Conservation (phyloP, 2,113 vertebrate species). For the Raja brachyura region DNA sequence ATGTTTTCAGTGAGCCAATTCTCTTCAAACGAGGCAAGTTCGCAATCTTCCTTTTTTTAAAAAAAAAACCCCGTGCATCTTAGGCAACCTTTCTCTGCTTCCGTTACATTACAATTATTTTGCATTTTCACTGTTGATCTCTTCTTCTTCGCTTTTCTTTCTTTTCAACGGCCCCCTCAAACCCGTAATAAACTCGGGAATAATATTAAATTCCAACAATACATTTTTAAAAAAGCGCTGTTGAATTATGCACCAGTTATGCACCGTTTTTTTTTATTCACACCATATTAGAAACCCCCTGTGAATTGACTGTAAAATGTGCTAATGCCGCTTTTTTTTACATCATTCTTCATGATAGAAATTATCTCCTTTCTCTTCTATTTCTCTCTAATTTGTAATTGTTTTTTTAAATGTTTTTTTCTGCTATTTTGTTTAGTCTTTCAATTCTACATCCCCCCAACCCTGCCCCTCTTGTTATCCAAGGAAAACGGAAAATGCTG, state of each 20-base stretch:
- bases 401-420: neutral
- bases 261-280: neutral
- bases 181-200: neutral
- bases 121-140: neutral
- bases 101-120: neutral
- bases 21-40: neutral
- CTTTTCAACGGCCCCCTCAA: neutral
- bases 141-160: neutral
- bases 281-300: neutral
- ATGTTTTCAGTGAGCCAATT: neutral
- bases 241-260: neutral
- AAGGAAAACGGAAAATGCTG: no score
- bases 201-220: neutral
- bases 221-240: neutral
- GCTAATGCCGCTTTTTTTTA: neutral
- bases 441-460: neutral
- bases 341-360: neutral
- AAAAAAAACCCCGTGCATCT: neutral
- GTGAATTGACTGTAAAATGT: neutral
- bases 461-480: neutral
- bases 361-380: neutral
- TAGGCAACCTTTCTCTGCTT: neutral
- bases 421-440: neutral
- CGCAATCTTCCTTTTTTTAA: neutral
- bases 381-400: neutral